phyloP scores from a whole-genome alignment of 2,888 invertebrate genomes.

The Rotaria sp. region DNA sequence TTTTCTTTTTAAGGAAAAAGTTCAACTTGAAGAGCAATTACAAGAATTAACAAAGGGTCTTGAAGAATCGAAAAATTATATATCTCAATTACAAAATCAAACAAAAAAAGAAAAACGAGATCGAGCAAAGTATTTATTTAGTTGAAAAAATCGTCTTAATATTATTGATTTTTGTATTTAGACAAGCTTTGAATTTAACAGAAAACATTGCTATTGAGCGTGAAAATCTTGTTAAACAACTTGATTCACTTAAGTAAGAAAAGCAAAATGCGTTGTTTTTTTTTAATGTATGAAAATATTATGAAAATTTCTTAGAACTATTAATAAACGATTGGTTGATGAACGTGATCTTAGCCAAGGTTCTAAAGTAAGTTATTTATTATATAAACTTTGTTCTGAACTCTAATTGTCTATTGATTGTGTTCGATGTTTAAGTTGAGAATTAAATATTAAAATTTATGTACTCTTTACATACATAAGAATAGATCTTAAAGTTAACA shows the following conservation, averaged over 20 bases:
- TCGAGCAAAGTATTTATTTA: constrained; percentile 51
- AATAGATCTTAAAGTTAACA: too few relatives aligned
- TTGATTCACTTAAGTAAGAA: constrained; percentile 54
- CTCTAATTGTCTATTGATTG: background rate
- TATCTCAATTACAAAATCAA: constrained; percentile 51
- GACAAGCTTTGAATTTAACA: constrained; percentile 55
- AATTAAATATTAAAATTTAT: too few relatives aligned
- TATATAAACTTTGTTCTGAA: background rate
- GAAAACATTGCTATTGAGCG: constrained; percentile 57
- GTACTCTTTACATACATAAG: too few relatives aligned
- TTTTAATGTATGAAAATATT: background rate
- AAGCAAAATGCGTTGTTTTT: background rate
- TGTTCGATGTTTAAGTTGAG: too few relatives aligned
- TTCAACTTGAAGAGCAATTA: constrained; percentile 51
- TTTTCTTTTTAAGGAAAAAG: constrained; percentile 43
- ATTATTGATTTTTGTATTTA: constrained; percentile 41
- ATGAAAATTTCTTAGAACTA: constrained; percentile 47
- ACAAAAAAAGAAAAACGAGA: constrained; percentile 54
- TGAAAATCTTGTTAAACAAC: constrained; percentile 57
- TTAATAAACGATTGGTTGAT: constrained; percentile 56
- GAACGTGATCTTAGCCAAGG: constrained; percentile 49
- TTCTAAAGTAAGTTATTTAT: background rate
- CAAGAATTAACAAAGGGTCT: constrained; percentile 49
- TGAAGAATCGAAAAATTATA: constrained; percentile 53
- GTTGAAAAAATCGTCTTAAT: constrained; percentile 33